A percentile compares a stretch with the other conserved stretches of the same genome.
Evolutionary conservation across 2,888 invertebrate species (phyloP).

Genomic region (Drosophila mettleri): DNA sequence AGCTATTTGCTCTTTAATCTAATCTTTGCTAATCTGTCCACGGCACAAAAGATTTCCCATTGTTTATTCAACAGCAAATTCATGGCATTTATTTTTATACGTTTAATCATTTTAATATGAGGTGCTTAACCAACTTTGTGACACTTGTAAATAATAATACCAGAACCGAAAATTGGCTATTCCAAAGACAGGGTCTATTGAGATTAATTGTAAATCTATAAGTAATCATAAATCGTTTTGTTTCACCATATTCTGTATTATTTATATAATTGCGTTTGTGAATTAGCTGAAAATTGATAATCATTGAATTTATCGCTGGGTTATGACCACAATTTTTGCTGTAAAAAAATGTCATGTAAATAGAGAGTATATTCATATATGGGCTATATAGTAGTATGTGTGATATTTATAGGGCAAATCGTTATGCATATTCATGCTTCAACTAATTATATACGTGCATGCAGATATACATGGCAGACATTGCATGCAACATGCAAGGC

Average conservation of each 20-base stretch:
- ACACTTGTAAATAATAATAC: constrained; percentile 60
- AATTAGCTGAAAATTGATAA: constrained; percentile 27
- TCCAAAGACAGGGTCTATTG: constrained; percentile 50
- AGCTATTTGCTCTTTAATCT: constrained; percentile 33
- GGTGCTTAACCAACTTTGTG: constrained; percentile 35
- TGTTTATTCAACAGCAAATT: constrained; percentile 3
- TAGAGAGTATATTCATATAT: constrained; percentile 6
- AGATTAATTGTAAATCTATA: constrained; percentile 57
- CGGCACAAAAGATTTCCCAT: constrained; percentile 12
- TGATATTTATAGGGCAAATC: constrained; percentile 6
- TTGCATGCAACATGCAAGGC: constrained; percentile 14
- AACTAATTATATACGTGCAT: constrained; percentile 26
- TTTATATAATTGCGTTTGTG: constrained; percentile 50
- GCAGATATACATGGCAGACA: background rate
- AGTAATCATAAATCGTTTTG: constrained; percentile 41
- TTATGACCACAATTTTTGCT: constrained; percentile 63
- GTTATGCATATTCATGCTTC: constrained; percentile 38
- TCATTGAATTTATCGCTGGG: constrained; percentile 3
- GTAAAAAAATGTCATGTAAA: constrained; percentile 39
- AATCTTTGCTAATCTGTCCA: constrained; percentile 48
- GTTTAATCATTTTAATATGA: constrained; percentile 46
- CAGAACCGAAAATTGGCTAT: constrained; percentile 34
- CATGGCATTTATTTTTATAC: constrained; percentile 3
- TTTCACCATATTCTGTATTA: constrained; percentile 1
- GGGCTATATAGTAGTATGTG: background rate